Conservation (phyloP, 2,113 vertebrate genomes). For the Jaculus jaculus region DNA sequence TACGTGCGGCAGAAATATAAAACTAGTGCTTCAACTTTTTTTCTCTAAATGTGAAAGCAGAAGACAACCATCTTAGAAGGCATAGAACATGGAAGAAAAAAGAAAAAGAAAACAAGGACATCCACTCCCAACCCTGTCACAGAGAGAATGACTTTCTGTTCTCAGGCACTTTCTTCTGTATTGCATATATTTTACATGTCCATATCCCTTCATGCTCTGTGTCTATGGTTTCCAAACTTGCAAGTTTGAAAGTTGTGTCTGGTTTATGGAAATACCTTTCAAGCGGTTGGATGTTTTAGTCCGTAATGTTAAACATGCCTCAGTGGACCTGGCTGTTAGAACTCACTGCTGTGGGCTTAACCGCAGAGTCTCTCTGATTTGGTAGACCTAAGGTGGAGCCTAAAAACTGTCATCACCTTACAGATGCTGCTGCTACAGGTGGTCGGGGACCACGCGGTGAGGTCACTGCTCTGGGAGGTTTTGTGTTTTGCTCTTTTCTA, state of each 20-base stretch:
- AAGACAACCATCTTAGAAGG: constrained; percentile 7
- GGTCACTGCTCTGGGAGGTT: background rate
- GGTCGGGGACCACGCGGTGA: background rate
- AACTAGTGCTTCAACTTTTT: background rate
- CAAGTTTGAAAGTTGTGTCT: background rate
- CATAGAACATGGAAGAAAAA: background rate
- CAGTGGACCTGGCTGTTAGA: background rate
- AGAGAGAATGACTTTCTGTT: background rate
- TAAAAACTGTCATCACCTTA: background rate
- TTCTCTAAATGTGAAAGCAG: constrained; percentile 16
- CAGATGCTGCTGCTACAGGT: background rate
- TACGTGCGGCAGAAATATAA: background rate
- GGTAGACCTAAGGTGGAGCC: background rate
- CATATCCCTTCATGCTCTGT: background rate
- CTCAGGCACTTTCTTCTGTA: background rate
- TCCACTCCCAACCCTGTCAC: background rate
- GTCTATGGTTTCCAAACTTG: background rate
- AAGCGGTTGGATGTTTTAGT: background rate
- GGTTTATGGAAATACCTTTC: background rate
- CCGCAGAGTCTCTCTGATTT: background rate
- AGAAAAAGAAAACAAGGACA: background rate
- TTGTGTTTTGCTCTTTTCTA: background rate
- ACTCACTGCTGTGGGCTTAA: background rate
- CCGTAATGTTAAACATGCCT: background rate
- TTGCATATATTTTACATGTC: background rate